These are phyloP conservation scores for Phasianus colchicus DNA, from an alignment of 2,113 vertebrate species.

Conservation along the genomic window DNA sequence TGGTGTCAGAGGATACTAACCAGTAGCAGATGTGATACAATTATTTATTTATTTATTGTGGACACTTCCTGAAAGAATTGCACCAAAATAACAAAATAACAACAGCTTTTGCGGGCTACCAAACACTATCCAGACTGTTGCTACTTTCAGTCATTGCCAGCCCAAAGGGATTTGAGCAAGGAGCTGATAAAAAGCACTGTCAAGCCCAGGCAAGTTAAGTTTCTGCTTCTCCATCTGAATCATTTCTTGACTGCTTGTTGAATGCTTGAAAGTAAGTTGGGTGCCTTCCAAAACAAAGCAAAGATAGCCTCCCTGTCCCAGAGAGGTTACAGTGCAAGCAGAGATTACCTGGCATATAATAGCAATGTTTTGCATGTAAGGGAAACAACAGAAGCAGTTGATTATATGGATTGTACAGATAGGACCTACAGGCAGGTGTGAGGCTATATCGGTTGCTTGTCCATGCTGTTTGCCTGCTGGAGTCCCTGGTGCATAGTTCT, in stretches of 20 bases:
- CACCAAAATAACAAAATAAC: slow-evolving; percentile 30
- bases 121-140: background rate
- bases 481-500: fast-evolving
- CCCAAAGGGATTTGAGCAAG: slow-evolving; percentile 42
- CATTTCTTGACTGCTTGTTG: slow-evolving; percentile 57
- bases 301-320: slow-evolving; percentile 45
- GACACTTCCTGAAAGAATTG: slow-evolving; percentile 17
- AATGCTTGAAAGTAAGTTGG: slow-evolving; percentile 52
- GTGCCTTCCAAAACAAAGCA: slow-evolving; percentile 57
- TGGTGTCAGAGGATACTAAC: slow-evolving; percentile 55
- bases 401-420: background rate
- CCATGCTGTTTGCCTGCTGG: background rate
- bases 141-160: background rate
- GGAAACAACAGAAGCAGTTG: background rate
- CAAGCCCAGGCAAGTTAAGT: slow-evolving; percentile 43
- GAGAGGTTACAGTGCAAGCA: slow-evolving; percentile 24
- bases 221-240: slow-evolving; percentile 61
- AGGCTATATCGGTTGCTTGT: background rate
- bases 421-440: background rate
- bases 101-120: slow-evolving; percentile 1
- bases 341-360: background rate
- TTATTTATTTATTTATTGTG: background rate
- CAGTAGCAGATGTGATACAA: slow-evolving; percentile 44
- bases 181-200: slow-evolving; percentile 55
- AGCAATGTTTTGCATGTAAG: fast-evolving